phyloP scores from a whole-genome alignment of 2,113 vertebrate species.

The Xenotilapia flavipinnis region DNA sequence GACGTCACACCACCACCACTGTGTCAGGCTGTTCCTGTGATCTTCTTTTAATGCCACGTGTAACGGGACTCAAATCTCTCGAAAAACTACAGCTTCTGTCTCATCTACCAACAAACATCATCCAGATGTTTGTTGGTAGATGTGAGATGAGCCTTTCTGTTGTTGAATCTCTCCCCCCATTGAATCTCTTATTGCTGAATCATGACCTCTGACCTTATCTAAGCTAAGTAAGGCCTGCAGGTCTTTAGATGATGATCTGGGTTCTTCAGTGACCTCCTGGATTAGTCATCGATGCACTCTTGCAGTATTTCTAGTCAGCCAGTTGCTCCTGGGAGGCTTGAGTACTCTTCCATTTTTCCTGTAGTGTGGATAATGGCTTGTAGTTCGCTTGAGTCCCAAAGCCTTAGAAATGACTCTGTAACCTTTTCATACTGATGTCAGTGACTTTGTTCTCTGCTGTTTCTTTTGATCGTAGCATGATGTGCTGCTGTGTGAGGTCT shows the following conservation, averaged over 20 bases:
- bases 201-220: background rate
- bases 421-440: background rate
- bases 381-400: background rate
- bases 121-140: background rate
- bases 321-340: background rate
- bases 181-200: background rate
- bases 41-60: accelerated
- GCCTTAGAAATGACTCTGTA: background rate
- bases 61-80: background rate
- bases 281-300: background rate
- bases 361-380: background rate
- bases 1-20: background rate
- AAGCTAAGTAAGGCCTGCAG: background rate
- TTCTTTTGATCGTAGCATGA: background rate
- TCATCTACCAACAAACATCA: background rate
- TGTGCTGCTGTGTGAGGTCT: background rate
- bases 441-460: background rate
- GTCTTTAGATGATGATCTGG: background rate
- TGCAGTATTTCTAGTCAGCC: background rate
- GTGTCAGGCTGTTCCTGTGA: background rate
- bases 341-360: background rate
- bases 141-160: background rate
- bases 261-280: accelerated
- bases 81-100: background rate
- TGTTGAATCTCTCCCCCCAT: background rate